Conservation (phyloP, 2,888 invertebrate genomes). For the Plusia festucae region DNA sequence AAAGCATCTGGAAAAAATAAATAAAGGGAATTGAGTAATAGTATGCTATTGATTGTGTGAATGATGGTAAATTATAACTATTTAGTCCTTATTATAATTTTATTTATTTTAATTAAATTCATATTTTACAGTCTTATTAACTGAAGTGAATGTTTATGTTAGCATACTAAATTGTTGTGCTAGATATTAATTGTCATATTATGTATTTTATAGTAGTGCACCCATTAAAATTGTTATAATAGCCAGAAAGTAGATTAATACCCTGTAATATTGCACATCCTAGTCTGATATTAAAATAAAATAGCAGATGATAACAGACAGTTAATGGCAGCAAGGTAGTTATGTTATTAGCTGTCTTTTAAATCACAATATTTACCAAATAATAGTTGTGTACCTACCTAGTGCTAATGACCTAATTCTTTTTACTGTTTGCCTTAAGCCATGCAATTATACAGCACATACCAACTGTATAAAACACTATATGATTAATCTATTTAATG, state of each 20-base stretch:
- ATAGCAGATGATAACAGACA: slow-evolving; percentile 17
- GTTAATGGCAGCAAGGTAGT: slow-evolving; percentile 5
- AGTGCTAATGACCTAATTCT: not conserved
- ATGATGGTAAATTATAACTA: slow-evolving; percentile 15
- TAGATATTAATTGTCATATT: slow-evolving; percentile 53
- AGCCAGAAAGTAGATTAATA: slow-evolving; percentile 35
- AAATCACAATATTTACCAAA: slow-evolving; percentile 8
- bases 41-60: slow-evolving; percentile 18
- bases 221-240: slow-evolving; percentile 44
- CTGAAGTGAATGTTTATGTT: slow-evolving; percentile 40
- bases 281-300: slow-evolving; percentile 26
- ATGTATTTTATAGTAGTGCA: slow-evolving; percentile 50
- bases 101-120: slow-evolving; percentile 13
- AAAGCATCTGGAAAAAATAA: slow-evolving; percentile 10
- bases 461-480: slow-evolving; percentile 21
- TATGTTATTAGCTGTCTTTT: slow-evolving; percentile 6
- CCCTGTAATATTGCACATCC: slow-evolving; percentile 44
- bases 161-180: slow-evolving; percentile 52
- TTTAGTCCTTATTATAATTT: slow-evolving; percentile 15
- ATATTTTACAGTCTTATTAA: slow-evolving; percentile 20
- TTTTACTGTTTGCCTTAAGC: slow-evolving; percentile 9
- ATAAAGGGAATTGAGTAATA: slow-evolving; percentile 24
- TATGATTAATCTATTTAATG: slow-evolving; percentile 30
- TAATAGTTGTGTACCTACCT: not conserved
- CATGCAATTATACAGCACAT: slow-evolving; percentile 19